Base-by-base conservation (phyloP, 1,140 invertebrate species). In the Manduca sexta region DNA sequence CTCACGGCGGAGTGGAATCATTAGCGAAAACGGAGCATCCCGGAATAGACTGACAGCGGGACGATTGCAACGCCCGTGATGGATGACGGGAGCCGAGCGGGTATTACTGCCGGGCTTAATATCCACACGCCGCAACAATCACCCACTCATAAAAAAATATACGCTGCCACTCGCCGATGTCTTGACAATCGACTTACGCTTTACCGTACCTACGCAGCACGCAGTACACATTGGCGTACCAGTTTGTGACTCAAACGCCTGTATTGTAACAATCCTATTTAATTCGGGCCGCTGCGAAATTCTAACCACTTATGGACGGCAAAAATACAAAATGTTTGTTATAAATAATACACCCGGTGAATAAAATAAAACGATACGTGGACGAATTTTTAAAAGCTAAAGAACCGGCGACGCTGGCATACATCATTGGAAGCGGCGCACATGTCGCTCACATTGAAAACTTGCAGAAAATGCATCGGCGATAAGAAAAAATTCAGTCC, bases 401-500 rank as follows among this genome's bases (percentile, higher is more conserved):
- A 30, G 41, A 43, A 30, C 7, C 41, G 31, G 16, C 10, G 29
- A 10, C 21, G 43, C 14, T 12, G 14, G 14, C 33, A 17, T 35
- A 45, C 16, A 14, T 18, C 16, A 45, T 10, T 18, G 53, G 41
- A 38, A 52, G 51, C 60, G 51, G 50, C 56, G 60, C 56, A 51
- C 64, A 65, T 63, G 65, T 71, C 53, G 67, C 49, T 66, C 64
- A 62, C 69, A 74, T 76, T 81, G 75, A 74, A 84, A 79, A 76
- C 74, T 80, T 71, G 81, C 79, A 84, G 79, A 84, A 83, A 83
- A 85, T 85, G 75, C 74, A 78, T 73, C 59, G 71, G 61, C 73
- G 79, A 83, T 82, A 85, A 83, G 77, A 85, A 85, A 85, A 85
- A 85, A 84, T 79, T 77, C 71, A 80, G 77, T 72, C 69, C 79